phyloP scores from a whole-genome alignment of 2,888 invertebrate genomes.

The Patella caerulea region DNA sequence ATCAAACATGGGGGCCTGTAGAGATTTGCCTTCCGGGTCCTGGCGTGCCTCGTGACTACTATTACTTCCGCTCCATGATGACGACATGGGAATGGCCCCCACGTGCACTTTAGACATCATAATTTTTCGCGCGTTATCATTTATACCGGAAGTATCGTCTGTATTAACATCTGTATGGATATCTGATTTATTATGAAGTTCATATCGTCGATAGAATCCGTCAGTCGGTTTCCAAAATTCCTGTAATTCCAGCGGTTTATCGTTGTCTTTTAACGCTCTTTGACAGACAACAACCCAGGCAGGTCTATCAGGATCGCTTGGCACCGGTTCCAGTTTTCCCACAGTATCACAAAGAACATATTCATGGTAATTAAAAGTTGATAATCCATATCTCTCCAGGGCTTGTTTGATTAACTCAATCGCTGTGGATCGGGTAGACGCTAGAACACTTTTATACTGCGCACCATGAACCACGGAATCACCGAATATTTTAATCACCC shows the following conservation, averaged over 20 bases:
- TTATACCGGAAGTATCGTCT: conserved; percentile 60
- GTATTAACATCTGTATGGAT: conserved; percentile 39
- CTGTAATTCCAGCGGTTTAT: conserved; percentile 62
- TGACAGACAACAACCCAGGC: conserved; percentile 59
- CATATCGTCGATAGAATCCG: conserved; percentile 63
- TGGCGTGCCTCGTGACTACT: conserved; percentile 18
- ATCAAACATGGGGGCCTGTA: conserved; percentile 27
- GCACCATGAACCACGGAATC: conserved; percentile 61
- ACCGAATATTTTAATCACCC: conserved; percentile 64
- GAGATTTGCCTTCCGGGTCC: conserved; percentile 26
- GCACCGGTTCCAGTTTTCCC: conserved; percentile 37
- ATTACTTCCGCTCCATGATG: conserved; percentile 33
- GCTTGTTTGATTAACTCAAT: conserved; percentile 65
- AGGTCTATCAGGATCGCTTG: conserved; percentile 19
- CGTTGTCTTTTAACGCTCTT: conserved; percentile 56
- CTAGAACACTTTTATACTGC: conserved; percentile 66
- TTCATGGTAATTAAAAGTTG: conserved; percentile 41
- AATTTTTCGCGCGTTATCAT: conserved; percentile 62
- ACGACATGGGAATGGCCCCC: conserved; percentile 53
- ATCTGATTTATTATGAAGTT: conserved; percentile 55
- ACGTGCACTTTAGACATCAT: conserved; percentile 58
- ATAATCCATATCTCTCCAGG: conserved; percentile 60
- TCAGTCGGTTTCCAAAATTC: conserved; percentile 66
- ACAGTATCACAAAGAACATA: conserved; percentile 67
- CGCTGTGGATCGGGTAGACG: conserved; percentile 60